Conservation (phyloP, 2,797 vertebrate genomes). For the Merluccius polli region DNA sequence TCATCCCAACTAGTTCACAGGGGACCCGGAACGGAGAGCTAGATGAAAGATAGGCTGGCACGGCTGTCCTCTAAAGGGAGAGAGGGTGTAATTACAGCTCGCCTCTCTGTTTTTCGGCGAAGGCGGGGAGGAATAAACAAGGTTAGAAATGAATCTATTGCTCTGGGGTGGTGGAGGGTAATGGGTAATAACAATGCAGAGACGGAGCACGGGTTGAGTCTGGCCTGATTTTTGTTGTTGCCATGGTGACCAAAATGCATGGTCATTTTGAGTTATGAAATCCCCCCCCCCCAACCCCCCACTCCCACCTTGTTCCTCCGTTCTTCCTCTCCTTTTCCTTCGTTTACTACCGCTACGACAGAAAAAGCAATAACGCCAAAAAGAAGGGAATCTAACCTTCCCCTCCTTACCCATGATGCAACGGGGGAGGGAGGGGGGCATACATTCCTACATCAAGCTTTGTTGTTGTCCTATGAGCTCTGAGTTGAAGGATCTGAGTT, state of each 20-base stretch:
- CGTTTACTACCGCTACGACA: not conserved
- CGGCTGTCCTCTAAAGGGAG: conserved; percentile 16
- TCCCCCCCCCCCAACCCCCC: not conserved
- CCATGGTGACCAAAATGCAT: not conserved
- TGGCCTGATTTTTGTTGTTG: not conserved
- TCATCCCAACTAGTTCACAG: not conserved
- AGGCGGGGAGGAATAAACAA: not conserved
- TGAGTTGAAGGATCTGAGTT: not conserved
- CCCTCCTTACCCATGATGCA: not conserved
- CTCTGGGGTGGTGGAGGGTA: not conserved
- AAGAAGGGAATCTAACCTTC: too few relatives aligned
- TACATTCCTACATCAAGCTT: not conserved
- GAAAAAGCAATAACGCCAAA: not conserved
- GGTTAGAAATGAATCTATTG: conserved; percentile 1
- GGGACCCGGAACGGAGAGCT: not conserved
- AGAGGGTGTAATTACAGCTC: conserved; percentile 1
- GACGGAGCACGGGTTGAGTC: not conserved
- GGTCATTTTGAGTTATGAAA: not conserved
- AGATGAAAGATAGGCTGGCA: not conserved
- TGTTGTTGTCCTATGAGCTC: not conserved
- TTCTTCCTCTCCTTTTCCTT: not conserved
- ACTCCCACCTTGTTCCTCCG: too few relatives aligned
- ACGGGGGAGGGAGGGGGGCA: not conserved
- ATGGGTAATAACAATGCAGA: not conserved
- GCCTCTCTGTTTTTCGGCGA: conserved; percentile 17